phyloP scores from a whole-genome alignment of 2,888 invertebrate genomes.

The Tubiluchus corallicola region DNA sequence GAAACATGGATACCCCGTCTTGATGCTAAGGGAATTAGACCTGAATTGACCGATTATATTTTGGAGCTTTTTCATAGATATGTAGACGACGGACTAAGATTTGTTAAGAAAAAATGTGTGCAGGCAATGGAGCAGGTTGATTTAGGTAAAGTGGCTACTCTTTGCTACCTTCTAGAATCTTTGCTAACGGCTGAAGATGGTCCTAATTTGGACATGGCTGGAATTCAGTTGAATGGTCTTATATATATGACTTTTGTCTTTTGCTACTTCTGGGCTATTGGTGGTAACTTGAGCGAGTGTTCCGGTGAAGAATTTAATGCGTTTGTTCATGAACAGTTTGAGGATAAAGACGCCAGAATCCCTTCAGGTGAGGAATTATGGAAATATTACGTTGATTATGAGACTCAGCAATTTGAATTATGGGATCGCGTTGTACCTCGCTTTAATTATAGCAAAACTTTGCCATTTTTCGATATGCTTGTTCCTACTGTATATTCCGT shows the following conservation, averaged over 20 bases:
- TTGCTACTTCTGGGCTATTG: constrained; percentile 62
- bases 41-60: constrained; percentile 42
- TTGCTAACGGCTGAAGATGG: constrained; percentile 44
- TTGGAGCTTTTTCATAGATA: constrained; percentile 44
- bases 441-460: constrained; percentile 46
- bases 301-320: constrained; percentile 50
- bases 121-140: constrained; percentile 60
- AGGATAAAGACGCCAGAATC: constrained; percentile 49
- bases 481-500: constrained; percentile 82
- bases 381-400: constrained; percentile 53
- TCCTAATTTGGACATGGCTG: constrained; percentile 41
- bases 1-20: constrained; percentile 50
- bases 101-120: constrained; percentile 46
- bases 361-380: constrained; percentile 51
- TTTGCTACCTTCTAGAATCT: constrained; percentile 52
- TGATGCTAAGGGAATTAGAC: constrained; percentile 32
- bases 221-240: constrained; percentile 38
- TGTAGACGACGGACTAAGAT: constrained; percentile 44
- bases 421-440: constrained; percentile 60
- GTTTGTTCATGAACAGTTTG: constrained; percentile 46
- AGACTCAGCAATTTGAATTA: constrained; percentile 45
- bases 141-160: constrained; percentile 55
- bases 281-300: constrained; percentile 56
- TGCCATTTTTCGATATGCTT: constrained; percentile 68
- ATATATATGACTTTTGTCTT: constrained; percentile 59